These are phyloP conservation scores for Eremophila alpestris DNA, from an alignment of 2,797 vertebrate genomes.

Conservation along the genomic window DNA sequence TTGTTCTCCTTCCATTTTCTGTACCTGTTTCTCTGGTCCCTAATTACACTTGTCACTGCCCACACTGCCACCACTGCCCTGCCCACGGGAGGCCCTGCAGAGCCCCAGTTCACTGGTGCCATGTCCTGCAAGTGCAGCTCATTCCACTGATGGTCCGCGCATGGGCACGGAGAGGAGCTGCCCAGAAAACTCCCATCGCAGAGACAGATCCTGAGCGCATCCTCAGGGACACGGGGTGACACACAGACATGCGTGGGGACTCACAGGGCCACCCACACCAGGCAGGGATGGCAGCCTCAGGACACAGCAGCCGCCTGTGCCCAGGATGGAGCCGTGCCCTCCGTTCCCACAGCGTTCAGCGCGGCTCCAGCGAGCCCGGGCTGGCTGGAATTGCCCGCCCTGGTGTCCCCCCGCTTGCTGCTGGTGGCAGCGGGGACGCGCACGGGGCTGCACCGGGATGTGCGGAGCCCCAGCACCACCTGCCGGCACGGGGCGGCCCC, in stretches of 20 bases:
- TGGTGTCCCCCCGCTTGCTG: neutral
- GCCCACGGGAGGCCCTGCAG: accelerated
- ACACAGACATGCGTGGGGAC: neutral
- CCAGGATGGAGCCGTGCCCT: neutral
- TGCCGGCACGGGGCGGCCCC: neutral
- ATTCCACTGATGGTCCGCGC: no score
- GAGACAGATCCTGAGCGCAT: neutral
- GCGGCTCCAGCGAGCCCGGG: accelerated
- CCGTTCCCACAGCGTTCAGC: no score
- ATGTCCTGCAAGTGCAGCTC: neutral
- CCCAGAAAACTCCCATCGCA: neutral
- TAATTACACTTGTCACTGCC: neutral
- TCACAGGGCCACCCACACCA: neutral
- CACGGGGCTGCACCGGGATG: neutral
- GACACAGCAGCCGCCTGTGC: neutral
- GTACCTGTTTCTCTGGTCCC: neutral
- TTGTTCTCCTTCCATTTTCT: neutral
- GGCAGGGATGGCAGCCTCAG: neutral
- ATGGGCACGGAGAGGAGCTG: neutral
- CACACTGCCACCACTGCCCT: neutral
- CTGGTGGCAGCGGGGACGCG: neutral
- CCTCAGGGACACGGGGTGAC: neutral
- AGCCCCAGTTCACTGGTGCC: accelerated
- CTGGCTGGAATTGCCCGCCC: neutral
- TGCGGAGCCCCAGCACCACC: constrained; percentile 14